These are phyloP conservation scores for Argya squamiceps DNA, from an alignment of 2,797 vertebrate genomes.

Conservation along the genomic window DNA sequence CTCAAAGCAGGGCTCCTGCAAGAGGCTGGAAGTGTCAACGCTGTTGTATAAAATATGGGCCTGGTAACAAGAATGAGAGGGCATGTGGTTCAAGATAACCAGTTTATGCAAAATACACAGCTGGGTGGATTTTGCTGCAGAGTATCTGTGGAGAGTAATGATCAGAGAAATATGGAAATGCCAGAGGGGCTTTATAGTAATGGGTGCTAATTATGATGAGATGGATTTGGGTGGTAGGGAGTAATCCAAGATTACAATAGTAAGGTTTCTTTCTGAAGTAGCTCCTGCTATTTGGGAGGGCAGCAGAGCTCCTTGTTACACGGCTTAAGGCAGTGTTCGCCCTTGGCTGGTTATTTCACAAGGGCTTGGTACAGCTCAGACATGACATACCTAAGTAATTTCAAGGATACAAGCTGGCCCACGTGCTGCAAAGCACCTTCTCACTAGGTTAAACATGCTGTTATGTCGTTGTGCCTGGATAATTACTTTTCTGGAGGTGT, in stretches of 20 bases:
- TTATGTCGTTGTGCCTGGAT: background rate
- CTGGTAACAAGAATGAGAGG: background rate
- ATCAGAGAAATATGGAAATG: slow-evolving; percentile 24
- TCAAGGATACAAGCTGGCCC: background rate
- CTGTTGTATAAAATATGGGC: background rate
- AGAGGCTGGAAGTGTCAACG: background rate
- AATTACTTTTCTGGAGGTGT: background rate
- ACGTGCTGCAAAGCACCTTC: background rate
- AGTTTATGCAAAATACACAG: slow-evolving; percentile 37
- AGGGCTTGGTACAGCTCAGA: background rate
- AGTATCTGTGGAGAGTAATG: background rate
- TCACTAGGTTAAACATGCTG: background rate
- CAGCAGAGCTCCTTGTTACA: background rate
- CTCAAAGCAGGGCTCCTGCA: background rate
- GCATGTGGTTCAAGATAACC: slow-evolving; percentile 25
- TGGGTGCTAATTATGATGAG: background rate
- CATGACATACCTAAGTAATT: background rate
- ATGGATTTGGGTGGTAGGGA: slow-evolving; percentile 28
- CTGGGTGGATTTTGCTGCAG: slow-evolving; percentile 3
- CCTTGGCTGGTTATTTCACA: background rate
- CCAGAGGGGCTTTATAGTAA: background rate
- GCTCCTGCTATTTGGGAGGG: background rate
- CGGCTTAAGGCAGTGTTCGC: background rate
- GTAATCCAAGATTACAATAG: slow-evolving; percentile 37
- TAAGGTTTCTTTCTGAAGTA: background rate